Percentiles rank a stretch among this genome's conserved stretches.
Evolutionary conservation across 37 sponge, comb jelly and placozoan species (phyloP).

Genomic region (Axinella damicornis): DNA sequence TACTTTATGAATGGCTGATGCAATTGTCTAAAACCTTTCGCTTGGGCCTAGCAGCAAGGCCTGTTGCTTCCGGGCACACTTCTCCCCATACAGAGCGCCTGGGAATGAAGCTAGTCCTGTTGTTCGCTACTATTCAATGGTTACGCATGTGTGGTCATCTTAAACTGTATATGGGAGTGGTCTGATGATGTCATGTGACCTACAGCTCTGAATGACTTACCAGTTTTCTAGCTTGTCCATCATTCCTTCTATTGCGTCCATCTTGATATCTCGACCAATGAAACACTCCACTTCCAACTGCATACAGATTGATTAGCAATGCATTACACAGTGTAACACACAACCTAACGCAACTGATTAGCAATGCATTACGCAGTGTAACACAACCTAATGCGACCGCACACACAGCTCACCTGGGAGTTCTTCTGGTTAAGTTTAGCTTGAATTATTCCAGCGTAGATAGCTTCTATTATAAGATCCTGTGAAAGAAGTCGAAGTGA

Average conservation of each 20-base stretch:
- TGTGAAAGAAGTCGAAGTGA: too few relatives aligned
- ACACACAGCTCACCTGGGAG: slow-evolving; percentile 53
- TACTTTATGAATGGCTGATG: too few relatives aligned
- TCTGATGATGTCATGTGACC: too few relatives aligned
- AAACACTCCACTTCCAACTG: slow-evolving; percentile 83
- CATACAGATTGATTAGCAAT: neutral
- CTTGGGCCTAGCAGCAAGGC: too few relatives aligned
- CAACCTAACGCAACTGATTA: neutral
- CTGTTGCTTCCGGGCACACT: too few relatives aligned
- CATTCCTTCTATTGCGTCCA: slow-evolving; percentile 53
- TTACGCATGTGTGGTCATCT: too few relatives aligned
- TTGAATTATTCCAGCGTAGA: slow-evolving; percentile 84
- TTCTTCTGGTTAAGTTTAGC: slow-evolving; percentile 89
- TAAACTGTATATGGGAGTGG: too few relatives aligned
- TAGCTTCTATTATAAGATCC: slow-evolving; percentile 92
- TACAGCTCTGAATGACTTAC: too few relatives aligned
- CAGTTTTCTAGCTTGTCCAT: slow-evolving; percentile 73
- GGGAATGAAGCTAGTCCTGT: too few relatives aligned
- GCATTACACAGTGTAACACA: neutral
- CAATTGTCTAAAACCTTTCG: too few relatives aligned
- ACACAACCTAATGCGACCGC: neutral
- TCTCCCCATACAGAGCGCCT: too few relatives aligned
- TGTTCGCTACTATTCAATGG: too few relatives aligned
- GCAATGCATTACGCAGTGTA: neutral
- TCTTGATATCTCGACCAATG: slow-evolving; percentile 85